phyloP scores from a whole-genome alignment of 92 coral and sea anemone genomes.

The Parazoanthus atlanticus region DNA sequence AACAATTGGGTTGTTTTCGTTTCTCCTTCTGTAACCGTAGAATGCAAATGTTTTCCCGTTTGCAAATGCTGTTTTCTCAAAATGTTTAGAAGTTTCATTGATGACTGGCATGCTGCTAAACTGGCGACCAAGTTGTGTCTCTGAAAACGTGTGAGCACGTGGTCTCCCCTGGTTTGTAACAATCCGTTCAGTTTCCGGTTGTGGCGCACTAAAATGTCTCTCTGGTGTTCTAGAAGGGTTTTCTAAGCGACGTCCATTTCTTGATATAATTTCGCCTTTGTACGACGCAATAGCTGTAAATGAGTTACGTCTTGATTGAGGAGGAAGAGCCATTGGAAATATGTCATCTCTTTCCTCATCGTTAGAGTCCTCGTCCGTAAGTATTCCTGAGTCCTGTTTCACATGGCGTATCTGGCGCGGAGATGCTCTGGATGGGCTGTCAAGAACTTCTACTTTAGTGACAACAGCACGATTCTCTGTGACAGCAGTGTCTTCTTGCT shows the following conservation, averaged over 20 bases:
- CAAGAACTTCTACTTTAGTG: constrained; percentile 28
- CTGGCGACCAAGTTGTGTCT: constrained; percentile 2
- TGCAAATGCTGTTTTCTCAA: background rate
- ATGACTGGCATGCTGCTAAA: constrained; percentile 34
- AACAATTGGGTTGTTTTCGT: background rate
- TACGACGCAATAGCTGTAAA: background rate
- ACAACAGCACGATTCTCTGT: background rate
- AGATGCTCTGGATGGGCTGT: background rate
- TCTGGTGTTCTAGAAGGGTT: background rate
- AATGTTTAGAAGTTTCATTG: background rate
- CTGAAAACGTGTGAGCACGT: constrained; percentile 7
- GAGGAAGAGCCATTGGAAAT: background rate
- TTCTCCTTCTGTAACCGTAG: constrained; percentile 7
- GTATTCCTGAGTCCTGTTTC: constrained; percentile 40
- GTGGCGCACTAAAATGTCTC: constrained; percentile 8
- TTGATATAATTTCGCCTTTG: background rate
- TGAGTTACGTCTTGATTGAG: background rate
- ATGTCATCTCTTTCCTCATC: constrained; percentile 13
- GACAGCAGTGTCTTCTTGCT: background rate
- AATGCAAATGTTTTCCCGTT: constrained; percentile 26
- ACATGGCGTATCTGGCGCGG: background rate
- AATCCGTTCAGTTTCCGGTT: background rate
- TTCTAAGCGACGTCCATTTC: background rate
- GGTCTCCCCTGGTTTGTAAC: background rate
- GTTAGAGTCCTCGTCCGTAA: constrained; percentile 23